These are phyloP conservation scores for Scaptomyza caliginosa DNA, from an alignment of 2,888 invertebrate genomes.

Conservation along the genomic window DNA sequence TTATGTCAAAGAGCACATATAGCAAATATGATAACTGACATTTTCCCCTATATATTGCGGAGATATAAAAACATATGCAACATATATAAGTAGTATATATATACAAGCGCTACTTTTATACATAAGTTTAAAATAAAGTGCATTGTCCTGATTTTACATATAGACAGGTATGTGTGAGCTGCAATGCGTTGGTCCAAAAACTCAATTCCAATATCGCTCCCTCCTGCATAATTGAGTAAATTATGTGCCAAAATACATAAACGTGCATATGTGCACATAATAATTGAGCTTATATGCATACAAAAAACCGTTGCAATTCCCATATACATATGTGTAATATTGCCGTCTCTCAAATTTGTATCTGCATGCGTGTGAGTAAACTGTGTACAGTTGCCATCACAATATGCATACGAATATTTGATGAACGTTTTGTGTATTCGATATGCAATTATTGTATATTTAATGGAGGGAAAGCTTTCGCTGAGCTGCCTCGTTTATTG, in stretches of 20 bases:
- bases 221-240: conserved; percentile 35
- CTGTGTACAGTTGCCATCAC: conserved; percentile 47
- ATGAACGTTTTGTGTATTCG: conserved; percentile 35
- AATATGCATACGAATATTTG: conserved; percentile 45
- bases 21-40: conserved; percentile 1
- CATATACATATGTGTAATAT: neutral
- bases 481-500: conserved; percentile 13
- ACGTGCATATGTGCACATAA: conserved; percentile 32
- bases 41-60: conserved; percentile 3
- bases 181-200: conserved; percentile 21
- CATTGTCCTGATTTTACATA: conserved; percentile 49
- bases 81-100: neutral
- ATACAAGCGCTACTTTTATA: conserved; percentile 7
- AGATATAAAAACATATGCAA: neutral
- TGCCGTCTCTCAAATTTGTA: neutral
- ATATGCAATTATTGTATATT: conserved; percentile 63
- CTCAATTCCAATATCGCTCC: conserved; percentile 17
- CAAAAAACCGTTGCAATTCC: conserved; percentile 41
- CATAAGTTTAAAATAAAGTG: conserved; percentile 12
- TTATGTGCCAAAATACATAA: conserved; percentile 23
- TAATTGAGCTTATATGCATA: conserved; percentile 28
- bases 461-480: conserved; percentile 7
- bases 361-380: conserved; percentile 1
- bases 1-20: conserved; percentile 6
- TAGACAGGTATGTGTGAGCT: conserved; percentile 4